phyloP scores from a whole-genome alignment of 1,140 invertebrate genomes.

The Leptinotarsa defecta region DNA sequence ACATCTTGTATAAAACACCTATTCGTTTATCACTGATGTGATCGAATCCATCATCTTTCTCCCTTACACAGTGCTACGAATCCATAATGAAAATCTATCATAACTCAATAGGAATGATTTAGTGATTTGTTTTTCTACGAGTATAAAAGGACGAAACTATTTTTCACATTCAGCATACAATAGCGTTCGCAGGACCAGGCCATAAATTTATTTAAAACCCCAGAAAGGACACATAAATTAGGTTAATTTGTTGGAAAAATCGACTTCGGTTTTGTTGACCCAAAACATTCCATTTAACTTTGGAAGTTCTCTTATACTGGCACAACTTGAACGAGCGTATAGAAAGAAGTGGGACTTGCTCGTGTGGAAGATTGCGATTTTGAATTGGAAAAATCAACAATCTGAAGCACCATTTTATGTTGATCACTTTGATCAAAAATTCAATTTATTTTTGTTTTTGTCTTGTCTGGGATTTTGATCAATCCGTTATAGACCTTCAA shows the following conservation, averaged over 20 bases:
- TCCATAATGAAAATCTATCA: constrained; percentile 4
- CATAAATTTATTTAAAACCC: constrained; percentile 17
- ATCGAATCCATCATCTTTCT: too few relatives aligned
- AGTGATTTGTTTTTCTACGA: constrained; percentile 14
- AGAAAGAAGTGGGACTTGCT: not conserved
- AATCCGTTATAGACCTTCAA: too few relatives aligned
- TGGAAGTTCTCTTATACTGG: not conserved
- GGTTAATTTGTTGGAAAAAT: constrained; percentile 14
- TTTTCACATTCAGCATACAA: constrained; percentile 11
- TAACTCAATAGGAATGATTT: constrained; percentile 17
- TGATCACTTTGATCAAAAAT: not conserved
- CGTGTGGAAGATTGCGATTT: not conserved
- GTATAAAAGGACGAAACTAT: constrained; percentile 8
- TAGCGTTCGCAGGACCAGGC: not conserved
- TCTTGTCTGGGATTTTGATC: too few relatives aligned
- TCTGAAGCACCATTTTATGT: not conserved
- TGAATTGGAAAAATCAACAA: not conserved
- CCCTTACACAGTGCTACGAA: not conserved
- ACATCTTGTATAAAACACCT: too few relatives aligned
- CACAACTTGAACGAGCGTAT: not conserved
- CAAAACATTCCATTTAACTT: constrained; percentile 18
- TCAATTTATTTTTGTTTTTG: too few relatives aligned
- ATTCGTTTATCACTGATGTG: too few relatives aligned
- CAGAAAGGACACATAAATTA: constrained; percentile 15
- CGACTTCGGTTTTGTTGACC: constrained; percentile 18